Percentiles rank a stretch among this genome's conserved stretches.
Evolutionary conservation across 2,113 vertebrate species (phyloP).

Genomic region (Mustela nigripes): DNA sequence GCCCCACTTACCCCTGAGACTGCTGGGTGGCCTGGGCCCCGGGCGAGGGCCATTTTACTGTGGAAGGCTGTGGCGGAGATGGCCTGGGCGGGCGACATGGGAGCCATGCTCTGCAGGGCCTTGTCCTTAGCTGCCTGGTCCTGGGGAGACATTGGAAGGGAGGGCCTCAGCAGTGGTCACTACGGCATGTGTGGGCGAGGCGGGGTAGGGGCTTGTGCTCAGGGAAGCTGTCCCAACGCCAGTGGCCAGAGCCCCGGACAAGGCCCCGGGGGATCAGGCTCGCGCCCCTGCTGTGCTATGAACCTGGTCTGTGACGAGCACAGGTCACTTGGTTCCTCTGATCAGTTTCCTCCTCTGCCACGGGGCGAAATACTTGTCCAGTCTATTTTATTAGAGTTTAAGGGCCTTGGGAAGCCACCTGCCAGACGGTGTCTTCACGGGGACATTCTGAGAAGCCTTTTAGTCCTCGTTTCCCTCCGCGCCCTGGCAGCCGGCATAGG

Average conservation of each 20-base stretch:
- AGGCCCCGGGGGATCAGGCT: not conserved
- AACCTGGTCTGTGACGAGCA: not conserved
- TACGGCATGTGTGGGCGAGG: not conserved
- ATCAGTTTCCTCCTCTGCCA: not conserved
- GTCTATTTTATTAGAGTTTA: not conserved
- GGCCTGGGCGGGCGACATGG: slow-evolving; percentile 98
- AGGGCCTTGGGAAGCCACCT: not conserved
- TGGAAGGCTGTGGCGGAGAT: slow-evolving; percentile 96
- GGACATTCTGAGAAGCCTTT: not conserved
- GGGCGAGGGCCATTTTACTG: slow-evolving; percentile 94
- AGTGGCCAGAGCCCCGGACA: not conserved
- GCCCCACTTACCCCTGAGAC: slow-evolving; percentile 93
- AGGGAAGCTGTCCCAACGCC: not conserved
- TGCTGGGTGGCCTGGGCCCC: slow-evolving; percentile 91
- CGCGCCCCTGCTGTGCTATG: not conserved
- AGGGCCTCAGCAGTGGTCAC: slow-evolving; percentile 40
- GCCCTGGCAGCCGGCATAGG: too few relatives aligned
- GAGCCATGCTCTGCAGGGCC: slow-evolving; percentile 97
- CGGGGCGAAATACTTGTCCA: not conserved
- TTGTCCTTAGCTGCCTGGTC: slow-evolving; percentile 99
- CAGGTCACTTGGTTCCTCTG: not conserved
- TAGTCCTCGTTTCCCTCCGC: not conserved
- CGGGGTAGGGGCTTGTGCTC: not conserved
- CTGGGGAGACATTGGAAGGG: slow-evolving; percentile 84
- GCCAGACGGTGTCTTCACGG: rapidly evolving